A percentile compares a stretch with the other conserved stretches of the same genome.
These are phyloP conservation scores for Cephalotes varians DNA, from an alignment of 2,888 invertebrate genomes.

Conservation along the genomic window DNA sequence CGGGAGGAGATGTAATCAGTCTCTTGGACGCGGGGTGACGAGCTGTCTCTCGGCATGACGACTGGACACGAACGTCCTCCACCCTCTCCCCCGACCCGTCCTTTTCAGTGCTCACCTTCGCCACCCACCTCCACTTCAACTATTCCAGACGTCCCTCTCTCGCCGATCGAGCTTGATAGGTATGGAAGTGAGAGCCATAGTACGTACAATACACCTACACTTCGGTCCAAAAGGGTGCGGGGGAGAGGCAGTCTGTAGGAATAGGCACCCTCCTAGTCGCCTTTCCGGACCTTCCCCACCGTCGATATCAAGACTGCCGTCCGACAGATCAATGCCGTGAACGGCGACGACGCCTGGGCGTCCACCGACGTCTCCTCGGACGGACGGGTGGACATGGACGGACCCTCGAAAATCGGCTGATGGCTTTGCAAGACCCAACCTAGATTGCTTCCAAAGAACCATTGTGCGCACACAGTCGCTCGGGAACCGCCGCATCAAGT, in stretches of 20 bases:
- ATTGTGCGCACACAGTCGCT: slow-evolving; percentile 51
- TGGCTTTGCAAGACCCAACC: slow-evolving; percentile 57
- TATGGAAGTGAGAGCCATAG: slow-evolving; percentile 48
- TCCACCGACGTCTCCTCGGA: slow-evolving; percentile 80
- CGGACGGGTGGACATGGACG: slow-evolving; percentile 76
- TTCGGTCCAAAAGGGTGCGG: slow-evolving; percentile 36
- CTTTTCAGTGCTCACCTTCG: slow-evolving; percentile 58
- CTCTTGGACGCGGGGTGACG: slow-evolving; percentile 77
- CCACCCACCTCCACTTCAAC: slow-evolving; percentile 55
- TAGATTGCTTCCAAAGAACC: slow-evolving; percentile 59
- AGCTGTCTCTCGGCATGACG: slow-evolving; percentile 77
- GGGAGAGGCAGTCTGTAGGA: slow-evolving; percentile 55
- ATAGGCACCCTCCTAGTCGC: slow-evolving; percentile 69
- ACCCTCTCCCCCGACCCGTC: slow-evolving; percentile 48
- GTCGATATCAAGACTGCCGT: slow-evolving; percentile 84
- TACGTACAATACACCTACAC: slow-evolving; percentile 59
- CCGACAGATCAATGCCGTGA: slow-evolving; percentile 86
- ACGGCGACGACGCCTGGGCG: slow-evolving; percentile 83
- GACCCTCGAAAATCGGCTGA: slow-evolving; percentile 62
- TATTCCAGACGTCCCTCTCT: slow-evolving; percentile 56
- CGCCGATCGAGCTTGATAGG: slow-evolving; percentile 47
- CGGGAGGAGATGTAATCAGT: slow-evolving; percentile 74
- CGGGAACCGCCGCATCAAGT: slow-evolving; percentile 30
- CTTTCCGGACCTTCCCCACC: slow-evolving; percentile 77
- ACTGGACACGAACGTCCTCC: slow-evolving; percentile 67